These are phyloP conservation scores for Phymastichus coffea DNA, from an alignment of 1,140 invertebrate genomes.

Conservation along the genomic window DNA sequence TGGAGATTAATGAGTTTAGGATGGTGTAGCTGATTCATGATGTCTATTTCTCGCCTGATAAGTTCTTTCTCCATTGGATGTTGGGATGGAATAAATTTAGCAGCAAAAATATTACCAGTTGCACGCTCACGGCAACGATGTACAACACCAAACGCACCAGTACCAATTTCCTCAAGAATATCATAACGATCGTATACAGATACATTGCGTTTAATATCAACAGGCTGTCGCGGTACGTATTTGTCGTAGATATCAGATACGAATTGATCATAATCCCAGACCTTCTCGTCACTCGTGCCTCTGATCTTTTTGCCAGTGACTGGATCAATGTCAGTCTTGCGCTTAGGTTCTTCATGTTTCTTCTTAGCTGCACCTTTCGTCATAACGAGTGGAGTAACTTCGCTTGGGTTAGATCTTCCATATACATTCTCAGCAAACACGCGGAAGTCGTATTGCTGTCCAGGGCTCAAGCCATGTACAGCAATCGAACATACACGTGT, in stretches of 20 bases:
- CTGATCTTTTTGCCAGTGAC: conserved; percentile 90
- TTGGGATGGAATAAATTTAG: conserved; percentile 97
- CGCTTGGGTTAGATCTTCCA: conserved; percentile 90
- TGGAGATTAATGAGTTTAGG: conserved; percentile 96
- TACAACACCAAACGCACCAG: conserved; percentile 98
- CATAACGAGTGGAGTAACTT: conserved; percentile 76
- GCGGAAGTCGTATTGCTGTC: conserved; percentile 95
- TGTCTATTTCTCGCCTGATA: conserved; percentile 97
- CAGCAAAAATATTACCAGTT: conserved; percentile 96
- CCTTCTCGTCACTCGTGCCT: conserved; percentile 83
- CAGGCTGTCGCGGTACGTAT: conserved; percentile 93
- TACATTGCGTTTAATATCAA: conserved; percentile 85
- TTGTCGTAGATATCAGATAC: conserved; percentile 98
- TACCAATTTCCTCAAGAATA: conserved; percentile 98
- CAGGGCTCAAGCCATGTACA: conserved; percentile 79
- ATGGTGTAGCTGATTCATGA: conserved; percentile 99
- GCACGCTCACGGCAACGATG: conserved; percentile 94
- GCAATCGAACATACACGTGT: conserved; percentile 93
- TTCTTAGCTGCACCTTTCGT: conserved; percentile 79
- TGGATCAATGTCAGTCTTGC: conserved; percentile 64
- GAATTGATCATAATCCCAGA: conserved; percentile 96
- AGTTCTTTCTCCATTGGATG: conserved; percentile 95
- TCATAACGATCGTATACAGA: conserved; percentile 98
- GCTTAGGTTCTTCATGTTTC: conserved; percentile 68
- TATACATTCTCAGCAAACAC: conserved; percentile 97